Percentiles rank a stretch among this genome's conserved stretches.
phyloP scores from a whole-genome alignment of 2,888 invertebrate species.

The Platycnemis pennipes region DNA sequence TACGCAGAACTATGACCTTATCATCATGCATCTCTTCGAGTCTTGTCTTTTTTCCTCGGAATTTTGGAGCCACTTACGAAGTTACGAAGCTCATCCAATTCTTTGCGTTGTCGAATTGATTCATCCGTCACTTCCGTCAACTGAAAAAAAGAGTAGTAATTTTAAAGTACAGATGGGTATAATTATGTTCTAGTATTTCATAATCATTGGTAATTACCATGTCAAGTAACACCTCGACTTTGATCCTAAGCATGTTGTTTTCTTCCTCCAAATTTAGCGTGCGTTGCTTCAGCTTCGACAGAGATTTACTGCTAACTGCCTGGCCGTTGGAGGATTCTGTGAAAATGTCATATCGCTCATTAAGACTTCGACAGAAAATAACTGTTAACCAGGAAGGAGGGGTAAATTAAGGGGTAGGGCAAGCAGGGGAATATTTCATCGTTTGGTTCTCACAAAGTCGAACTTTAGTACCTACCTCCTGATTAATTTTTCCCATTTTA shows the following conservation, averaged over 20 bases:
- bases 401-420: too few relatives aligned
- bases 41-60: constrained; percentile 19
- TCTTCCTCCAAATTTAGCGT: constrained; percentile 54
- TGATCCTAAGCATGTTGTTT: constrained; percentile 42
- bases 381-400: too few relatives aligned
- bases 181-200: background rate
- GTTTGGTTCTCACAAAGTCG: too few relatives aligned
- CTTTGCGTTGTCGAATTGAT: constrained; percentile 56
- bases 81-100: constrained; percentile 35
- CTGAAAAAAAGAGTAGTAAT: background rate
- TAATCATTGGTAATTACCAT: constrained; percentile 14
- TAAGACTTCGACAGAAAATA: too few relatives aligned
- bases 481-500: too few relatives aligned
- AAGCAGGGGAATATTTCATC: too few relatives aligned
- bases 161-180: background rate
- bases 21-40: background rate
- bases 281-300: constrained; percentile 51
- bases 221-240: constrained; percentile 54
- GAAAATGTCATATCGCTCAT: background rate
- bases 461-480: too few relatives aligned
- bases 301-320: constrained; percentile 43
- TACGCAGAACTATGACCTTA: too few relatives aligned
- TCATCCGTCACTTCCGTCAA: constrained; percentile 48
- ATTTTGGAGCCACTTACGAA: constrained; percentile 33
- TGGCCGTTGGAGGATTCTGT: background rate